phyloP scores from a whole-genome alignment of 2,113 vertebrate genomes.

The Arothron firmamentum region DNA sequence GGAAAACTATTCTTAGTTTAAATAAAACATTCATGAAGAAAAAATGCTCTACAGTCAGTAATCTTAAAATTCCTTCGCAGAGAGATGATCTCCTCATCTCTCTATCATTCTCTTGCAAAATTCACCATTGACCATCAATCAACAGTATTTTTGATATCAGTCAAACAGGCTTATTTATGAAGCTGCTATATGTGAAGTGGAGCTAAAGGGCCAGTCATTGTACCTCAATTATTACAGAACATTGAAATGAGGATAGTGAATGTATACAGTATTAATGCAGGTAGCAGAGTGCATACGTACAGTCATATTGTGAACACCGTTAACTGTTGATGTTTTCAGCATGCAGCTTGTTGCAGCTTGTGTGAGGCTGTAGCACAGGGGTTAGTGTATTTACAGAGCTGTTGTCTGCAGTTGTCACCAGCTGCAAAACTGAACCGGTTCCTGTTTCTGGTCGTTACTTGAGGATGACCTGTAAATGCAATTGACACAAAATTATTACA shows the following conservation, averaged over 20 bases:
- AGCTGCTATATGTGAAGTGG: slow-evolving; percentile 1
- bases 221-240: slow-evolving; percentile 4
- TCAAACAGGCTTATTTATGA: not conserved
- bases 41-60: slow-evolving; percentile 26
- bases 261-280: slow-evolving; percentile 27
- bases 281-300: slow-evolving; percentile 36
- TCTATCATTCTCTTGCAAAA: slow-evolving; percentile 14
- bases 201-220: not conserved
- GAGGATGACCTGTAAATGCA: slow-evolving; percentile 88
- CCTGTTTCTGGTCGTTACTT: slow-evolving; percentile 83
- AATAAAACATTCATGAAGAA: slow-evolving; percentile 54
- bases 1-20: slow-evolving; percentile 27
- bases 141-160: not conserved
- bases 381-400: slow-evolving; percentile 87
- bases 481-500: not conserved
- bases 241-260: slow-evolving; percentile 12
- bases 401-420: slow-evolving; percentile 82
- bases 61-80: slow-evolving; percentile 21
- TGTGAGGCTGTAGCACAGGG: slow-evolving; percentile 77
- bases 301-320: slow-evolving; percentile 30
- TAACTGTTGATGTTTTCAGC: slow-evolving; percentile 67
- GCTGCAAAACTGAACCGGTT: slow-evolving; percentile 83
- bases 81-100: not conserved
- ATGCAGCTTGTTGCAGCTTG: slow-evolving; percentile 91
- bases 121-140: slow-evolving; percentile 19